Evolutionary conservation across 2,888 invertebrate species (phyloP).

Genomic region (Caenorhabditis virilis): DNA sequence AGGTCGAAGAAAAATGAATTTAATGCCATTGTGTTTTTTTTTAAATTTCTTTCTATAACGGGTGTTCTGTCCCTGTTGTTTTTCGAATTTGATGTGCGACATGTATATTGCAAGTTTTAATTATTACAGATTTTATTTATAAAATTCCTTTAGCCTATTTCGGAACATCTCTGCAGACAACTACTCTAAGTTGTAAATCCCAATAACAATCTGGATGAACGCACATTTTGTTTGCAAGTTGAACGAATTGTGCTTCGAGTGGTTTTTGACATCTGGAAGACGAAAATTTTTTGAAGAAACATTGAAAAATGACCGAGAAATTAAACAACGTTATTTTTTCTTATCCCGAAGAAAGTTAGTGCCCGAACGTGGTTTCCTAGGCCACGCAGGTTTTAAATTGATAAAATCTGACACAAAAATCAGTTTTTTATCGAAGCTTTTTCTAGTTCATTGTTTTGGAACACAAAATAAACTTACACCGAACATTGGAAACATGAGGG

Average conservation of each 20-base stretch:
- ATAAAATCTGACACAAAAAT: too few species aligned
- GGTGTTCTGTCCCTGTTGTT: neutral
- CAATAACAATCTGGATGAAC: conserved; percentile 34
- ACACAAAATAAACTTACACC: conserved; percentile 18
- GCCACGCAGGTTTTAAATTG: too few species aligned
- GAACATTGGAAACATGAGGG: conserved; percentile 40
- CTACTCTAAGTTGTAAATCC: conserved; percentile 24
- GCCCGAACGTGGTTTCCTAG: too few species aligned
- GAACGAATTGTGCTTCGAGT: conserved; percentile 19
- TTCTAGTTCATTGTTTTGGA: too few species aligned
- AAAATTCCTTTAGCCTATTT: too few species aligned
- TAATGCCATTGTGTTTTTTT: neutral
- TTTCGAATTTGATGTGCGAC: neutral
- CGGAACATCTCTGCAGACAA: conserved; percentile 5
- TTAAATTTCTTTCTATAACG: neutral
- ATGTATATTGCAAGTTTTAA: neutral
- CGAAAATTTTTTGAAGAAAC: neutral
- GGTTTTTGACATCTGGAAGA: conserved; percentile 32
- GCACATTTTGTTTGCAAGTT: conserved; percentile 28
- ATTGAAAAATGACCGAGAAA: too few species aligned
- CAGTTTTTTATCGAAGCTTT: too few species aligned
- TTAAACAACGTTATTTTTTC: too few species aligned
- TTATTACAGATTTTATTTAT: too few species aligned
- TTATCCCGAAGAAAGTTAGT: too few species aligned
- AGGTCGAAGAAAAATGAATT: neutral